Percentiles rank a stretch among this genome's conserved stretches.
phyloP scores from a whole-genome alignment of 2,888 invertebrate species.

The Melitaea athalia region DNA sequence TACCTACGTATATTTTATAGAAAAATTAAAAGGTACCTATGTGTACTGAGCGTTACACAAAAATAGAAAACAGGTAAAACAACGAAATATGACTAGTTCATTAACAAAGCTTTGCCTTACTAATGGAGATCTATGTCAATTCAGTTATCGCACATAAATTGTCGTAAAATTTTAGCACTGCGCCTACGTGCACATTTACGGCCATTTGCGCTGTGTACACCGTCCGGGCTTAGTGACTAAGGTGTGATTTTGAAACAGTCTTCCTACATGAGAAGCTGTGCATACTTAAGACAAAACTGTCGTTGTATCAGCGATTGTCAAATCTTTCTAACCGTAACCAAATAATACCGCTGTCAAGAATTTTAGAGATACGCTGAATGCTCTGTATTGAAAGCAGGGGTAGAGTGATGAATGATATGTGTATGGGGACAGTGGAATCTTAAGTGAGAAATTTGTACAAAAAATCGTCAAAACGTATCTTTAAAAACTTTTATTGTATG shows the following conservation, averaged over 20 bases:
- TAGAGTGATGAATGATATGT: too few species aligned
- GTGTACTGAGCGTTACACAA: neutral
- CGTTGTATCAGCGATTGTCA: neutral
- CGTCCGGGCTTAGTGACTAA: constrained; percentile 44
- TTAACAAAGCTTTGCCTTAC: constrained; percentile 24
- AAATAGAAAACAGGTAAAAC: neutral
- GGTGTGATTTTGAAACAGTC: constrained; percentile 46
- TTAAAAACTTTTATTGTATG: too few species aligned
- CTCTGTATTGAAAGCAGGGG: too few species aligned
- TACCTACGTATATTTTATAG: too few species aligned
- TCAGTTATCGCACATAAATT: constrained; percentile 41
- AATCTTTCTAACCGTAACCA: neutral
- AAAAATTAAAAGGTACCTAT: too few species aligned
- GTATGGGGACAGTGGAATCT: neutral
- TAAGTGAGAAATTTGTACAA: neutral
- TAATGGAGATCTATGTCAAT: constrained; percentile 38
- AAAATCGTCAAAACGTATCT: too few species aligned
- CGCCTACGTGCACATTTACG: constrained; percentile 51
- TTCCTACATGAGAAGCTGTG: constrained; percentile 35
- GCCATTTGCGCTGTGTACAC: constrained; percentile 40
- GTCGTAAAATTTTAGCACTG: constrained; percentile 61
- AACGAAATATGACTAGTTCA: neutral
- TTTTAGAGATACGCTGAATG: too few species aligned
- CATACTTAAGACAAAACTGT: constrained; percentile 20
- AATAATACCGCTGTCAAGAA: too few species aligned